phyloP scores from a whole-genome alignment of 2,888 invertebrate species.

The Adelognathus sp. region DNA sequence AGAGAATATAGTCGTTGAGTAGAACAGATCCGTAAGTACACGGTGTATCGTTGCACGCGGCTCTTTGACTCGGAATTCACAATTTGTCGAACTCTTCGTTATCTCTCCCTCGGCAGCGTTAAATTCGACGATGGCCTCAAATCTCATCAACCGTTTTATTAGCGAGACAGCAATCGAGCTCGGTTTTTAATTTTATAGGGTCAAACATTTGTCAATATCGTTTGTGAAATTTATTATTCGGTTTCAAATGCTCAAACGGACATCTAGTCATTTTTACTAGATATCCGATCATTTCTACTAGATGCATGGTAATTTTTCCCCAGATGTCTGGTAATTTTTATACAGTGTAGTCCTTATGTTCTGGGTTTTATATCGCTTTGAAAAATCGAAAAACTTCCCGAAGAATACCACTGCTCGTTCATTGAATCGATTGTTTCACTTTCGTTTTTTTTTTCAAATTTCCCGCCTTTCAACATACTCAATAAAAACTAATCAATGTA shows the following conservation, averaged over 20 bases:
- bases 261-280: no score
- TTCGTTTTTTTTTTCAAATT: no score
- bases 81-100: slow-evolving; percentile 9
- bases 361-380: no score
- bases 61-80: slow-evolving; percentile 16
- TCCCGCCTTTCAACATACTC: no score
- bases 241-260: background rate
- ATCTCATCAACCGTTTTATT: background rate
- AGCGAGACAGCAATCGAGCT: background rate
- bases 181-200: background rate
- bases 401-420: no score
- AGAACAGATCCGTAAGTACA: slow-evolving; percentile 5
- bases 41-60: background rate
- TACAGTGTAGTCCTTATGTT: no score
- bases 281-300: no score
- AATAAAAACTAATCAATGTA: no score
- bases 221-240: background rate
- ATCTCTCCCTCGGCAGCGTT: background rate
- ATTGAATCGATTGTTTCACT: no score
- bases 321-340: no score
- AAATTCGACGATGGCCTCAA: background rate
- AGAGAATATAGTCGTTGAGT: background rate
- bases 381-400: no score
- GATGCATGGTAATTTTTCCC: no score
- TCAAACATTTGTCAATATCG: background rate